Conservation (phyloP, 2,113 vertebrate genomes). For the Myanophis thanlyinensis region DNA sequence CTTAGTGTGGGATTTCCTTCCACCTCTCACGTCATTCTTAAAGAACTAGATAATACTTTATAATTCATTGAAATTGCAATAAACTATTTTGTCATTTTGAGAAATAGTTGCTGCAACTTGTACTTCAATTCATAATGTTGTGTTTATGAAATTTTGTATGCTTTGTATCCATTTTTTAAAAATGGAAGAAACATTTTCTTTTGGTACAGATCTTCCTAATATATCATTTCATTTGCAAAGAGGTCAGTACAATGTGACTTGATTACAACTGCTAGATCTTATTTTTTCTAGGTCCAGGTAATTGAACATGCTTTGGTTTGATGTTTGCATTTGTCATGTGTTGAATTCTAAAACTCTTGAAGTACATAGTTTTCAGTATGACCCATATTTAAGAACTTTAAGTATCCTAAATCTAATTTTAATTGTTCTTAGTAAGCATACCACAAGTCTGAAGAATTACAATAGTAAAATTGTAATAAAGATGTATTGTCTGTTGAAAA, state of each 20-base stretch:
- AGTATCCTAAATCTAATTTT: neutral
- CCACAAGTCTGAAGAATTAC: neutral
- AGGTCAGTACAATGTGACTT: neutral
- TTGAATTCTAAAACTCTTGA: neutral
- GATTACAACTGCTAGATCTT: neutral
- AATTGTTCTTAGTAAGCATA: neutral
- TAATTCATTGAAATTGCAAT: neutral
- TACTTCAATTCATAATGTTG: neutral
- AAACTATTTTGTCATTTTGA: neutral
- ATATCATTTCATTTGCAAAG: neutral
- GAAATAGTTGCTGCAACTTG: neutral
- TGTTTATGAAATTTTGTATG: neutral
- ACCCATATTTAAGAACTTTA: neutral
- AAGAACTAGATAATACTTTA: neutral
- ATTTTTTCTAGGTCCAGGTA: neutral
- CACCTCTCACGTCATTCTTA: neutral
- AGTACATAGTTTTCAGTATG: neutral
- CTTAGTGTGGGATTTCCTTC: neutral
- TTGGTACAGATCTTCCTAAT: neutral
- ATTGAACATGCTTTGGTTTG: neutral
- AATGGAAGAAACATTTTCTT: neutral
- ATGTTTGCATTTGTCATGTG: neutral
- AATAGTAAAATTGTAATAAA: neutral
- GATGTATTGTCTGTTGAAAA: neutral
- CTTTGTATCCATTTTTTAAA: no score